Evolutionary conservation across 2,113 vertebrate species (phyloP), one percentile per base, ranked within the genome.

Genomic region (Lates calcarifer): DNA sequence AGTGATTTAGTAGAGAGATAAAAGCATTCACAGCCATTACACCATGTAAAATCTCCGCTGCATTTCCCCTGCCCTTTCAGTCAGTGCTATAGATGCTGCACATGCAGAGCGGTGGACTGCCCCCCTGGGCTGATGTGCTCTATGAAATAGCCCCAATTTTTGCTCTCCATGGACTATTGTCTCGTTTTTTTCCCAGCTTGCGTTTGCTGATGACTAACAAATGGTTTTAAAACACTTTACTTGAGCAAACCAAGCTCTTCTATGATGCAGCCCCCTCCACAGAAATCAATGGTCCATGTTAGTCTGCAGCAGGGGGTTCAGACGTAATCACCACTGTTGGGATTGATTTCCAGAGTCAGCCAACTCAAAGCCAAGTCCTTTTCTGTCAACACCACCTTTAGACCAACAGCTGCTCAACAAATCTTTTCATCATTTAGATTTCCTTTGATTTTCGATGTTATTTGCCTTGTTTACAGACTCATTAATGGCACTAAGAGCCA

Each of bases 1-100:
- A 68, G 73, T 91, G 87, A 91, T 90, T 78, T 85, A 88, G 77
- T 61, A 35, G 67, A 58, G 77, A 74, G 67, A 89, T 89, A 87
- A 91, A 91, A 89, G 60, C 85, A 35, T 82, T 73, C 61, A 35
- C 74, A 69, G 79, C 79, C 55, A 72, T 88, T 79, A 81, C 76
- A 68, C 68, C 74, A 88, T 88, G 89, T 86, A 77, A 81, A 86
- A 76, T 61, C 82, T 88, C 55, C 11, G 63, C 80, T 80, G 83
- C 83, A 62, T 81, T 82, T 85, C 85, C 74, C 33, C 77, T 83
- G 84, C 72, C 81, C 82, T 89, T 82, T 83, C 53, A 73, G 37
- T 79, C 45, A 28, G 28, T 7, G 78, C 68, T 73, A 58, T 43
- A 64, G 68, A 64, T 5, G 6, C 65, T 61, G 53, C 62, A 68